A percentile compares a stretch with the other conserved stretches of the same genome.
Evolutionary conservation across 2,797 vertebrate species (phyloP).

Genomic region (Yasuhikotakia modesta): DNA sequence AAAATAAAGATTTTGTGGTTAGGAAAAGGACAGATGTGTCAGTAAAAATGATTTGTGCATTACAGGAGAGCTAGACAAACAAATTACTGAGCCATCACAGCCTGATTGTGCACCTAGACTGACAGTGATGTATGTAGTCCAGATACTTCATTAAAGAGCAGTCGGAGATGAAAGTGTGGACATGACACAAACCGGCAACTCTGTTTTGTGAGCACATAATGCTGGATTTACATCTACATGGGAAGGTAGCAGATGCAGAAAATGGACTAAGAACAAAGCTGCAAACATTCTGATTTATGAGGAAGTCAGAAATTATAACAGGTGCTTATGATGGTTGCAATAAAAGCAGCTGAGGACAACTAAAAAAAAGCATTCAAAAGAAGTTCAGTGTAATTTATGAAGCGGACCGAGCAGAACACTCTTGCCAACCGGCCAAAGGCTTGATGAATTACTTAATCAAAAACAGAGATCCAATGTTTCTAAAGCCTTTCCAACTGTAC

Average conservation of each 20-base stretch:
- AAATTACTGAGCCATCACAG: constrained; percentile 24
- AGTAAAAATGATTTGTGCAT: constrained; percentile 30
- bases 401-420: neutral
- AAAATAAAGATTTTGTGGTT: constrained; percentile 17
- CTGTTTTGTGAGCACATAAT: neutral
- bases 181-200: neutral
- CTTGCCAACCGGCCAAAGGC: constrained; percentile 27
- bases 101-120: neutral
- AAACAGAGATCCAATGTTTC: constrained; percentile 1
- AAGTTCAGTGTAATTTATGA: constrained; percentile 25
- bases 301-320: constrained; percentile 36
- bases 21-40: constrained; percentile 28
- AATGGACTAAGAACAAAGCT: constrained; percentile 15
- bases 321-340: constrained; percentile 29
- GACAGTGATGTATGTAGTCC: constrained; percentile 7
- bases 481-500: constrained; percentile 22
- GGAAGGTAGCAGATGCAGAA: neutral
- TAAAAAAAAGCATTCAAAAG: constrained; percentile 29
- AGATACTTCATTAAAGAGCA: neutral
- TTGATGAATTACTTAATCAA: constrained; percentile 3
- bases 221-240: constrained; percentile 9
- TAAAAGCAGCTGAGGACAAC: constrained; percentile 26
- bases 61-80: constrained; percentile 9
- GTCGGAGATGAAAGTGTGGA: neutral
- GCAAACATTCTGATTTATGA: constrained; percentile 18